phyloP scores from a whole-genome alignment of 2,113 vertebrate species.

The Callithrix jacchus region DNA sequence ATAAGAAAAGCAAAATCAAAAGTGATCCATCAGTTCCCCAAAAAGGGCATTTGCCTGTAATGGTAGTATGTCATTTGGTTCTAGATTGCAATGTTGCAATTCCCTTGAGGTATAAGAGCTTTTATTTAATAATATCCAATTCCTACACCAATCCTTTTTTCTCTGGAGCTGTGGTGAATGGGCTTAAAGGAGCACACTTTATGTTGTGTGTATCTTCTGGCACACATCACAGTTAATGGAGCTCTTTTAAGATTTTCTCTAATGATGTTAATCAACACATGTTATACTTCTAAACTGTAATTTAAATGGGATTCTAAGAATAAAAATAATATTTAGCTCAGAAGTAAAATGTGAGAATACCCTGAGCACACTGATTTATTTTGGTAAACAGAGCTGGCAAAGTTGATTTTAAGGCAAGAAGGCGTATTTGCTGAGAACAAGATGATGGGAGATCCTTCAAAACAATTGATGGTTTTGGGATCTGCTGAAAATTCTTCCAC shows the following conservation, averaged over 20 bases:
- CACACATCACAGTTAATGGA: not conserved
- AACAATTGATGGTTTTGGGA: too few species aligned
- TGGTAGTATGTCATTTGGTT: not conserved
- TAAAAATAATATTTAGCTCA: not conserved
- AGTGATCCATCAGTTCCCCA: not conserved
- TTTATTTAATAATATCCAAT: not conserved
- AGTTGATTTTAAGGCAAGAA: not conserved
- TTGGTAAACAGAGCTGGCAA: not conserved
- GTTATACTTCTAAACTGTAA: not conserved
- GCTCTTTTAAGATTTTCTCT: not conserved
- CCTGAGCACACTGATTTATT: not conserved
- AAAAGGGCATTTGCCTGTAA: not conserved
- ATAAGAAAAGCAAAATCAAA: not conserved
- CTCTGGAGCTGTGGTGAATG: not conserved
- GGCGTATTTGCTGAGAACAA: not conserved
- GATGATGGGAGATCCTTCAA: not conserved
- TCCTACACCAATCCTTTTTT: not conserved
- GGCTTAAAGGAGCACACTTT: not conserved
- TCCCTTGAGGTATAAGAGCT: not conserved
- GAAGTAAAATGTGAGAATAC: not conserved
- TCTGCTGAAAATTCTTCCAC: too few species aligned
- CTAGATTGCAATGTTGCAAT: not conserved
- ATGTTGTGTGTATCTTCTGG: not conserved
- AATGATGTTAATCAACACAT: not conserved
- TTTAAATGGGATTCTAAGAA: not conserved